Percentiles rank a stretch among this genome's conserved stretches.
These are phyloP conservation scores for Gallinago solitaria DNA, from an alignment of 2,797 vertebrate species.

Conservation along the genomic window DNA sequence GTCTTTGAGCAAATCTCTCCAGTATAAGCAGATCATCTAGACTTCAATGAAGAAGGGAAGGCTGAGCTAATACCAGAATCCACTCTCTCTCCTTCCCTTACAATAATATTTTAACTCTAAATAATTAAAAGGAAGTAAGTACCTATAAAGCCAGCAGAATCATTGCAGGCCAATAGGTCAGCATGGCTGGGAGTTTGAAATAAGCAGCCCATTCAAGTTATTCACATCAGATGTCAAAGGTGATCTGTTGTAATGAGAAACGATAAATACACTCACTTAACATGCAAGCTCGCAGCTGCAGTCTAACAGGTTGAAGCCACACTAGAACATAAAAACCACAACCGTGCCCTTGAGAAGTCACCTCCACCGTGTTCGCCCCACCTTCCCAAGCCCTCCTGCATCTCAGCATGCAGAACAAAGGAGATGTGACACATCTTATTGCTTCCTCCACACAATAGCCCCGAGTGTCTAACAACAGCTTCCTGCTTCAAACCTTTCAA, in stretches of 20 bases:
- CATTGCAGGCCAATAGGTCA: neutral
- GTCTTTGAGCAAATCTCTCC: neutral
- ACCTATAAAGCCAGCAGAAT: neutral
- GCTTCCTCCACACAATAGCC: neutral
- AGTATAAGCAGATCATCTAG: neutral
- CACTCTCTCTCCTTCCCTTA: neutral
- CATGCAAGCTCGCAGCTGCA: neutral
- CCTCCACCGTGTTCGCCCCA: neutral
- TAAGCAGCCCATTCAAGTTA: neutral
- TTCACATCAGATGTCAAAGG: slow-evolving; percentile 13
- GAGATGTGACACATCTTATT: neutral
- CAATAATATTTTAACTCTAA: neutral
- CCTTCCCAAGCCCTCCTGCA: neutral
- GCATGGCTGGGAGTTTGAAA: neutral
- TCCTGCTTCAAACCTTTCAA: neutral
- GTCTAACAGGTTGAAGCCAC: neutral
- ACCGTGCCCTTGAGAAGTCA: neutral
- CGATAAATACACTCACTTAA: neutral
- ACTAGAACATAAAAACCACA: neutral
- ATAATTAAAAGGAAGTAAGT: slow-evolving; percentile 34
- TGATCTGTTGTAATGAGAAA: slow-evolving; percentile 17
- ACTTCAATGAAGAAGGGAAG: neutral
- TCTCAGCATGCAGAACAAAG: neutral
- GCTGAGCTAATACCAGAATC: neutral
- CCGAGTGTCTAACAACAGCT: neutral